Conservation (phyloP, 92 coral and sea anemone species). For the Pocillopora meandrina region DNA sequence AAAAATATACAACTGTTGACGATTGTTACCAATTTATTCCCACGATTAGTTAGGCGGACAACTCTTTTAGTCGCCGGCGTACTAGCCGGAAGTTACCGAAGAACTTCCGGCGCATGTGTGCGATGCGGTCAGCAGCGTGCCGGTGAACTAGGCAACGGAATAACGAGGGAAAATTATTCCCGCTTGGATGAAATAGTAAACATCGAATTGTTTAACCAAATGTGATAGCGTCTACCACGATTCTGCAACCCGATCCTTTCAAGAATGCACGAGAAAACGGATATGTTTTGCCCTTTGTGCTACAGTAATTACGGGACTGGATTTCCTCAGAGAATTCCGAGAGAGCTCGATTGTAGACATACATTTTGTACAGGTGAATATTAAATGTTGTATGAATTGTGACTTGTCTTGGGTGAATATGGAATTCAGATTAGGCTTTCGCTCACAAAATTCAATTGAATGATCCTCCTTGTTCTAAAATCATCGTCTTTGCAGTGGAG, state of each 20-base stretch:
- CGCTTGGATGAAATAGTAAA: slow-evolving; percentile 25
- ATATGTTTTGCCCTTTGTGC: slow-evolving; percentile 74
- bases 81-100: too few relatives aligned
- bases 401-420: neutral
- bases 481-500: neutral
- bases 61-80: too few relatives aligned
- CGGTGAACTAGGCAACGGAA: slow-evolving; percentile 34
- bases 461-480: neutral
- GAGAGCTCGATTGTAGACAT: slow-evolving; percentile 89
- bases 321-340: slow-evolving; percentile 90
- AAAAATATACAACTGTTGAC: too few relatives aligned
- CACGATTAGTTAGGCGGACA: too few relatives aligned
- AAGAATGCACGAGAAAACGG: slow-evolving; percentile 76
- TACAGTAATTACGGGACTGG: slow-evolving; percentile 84
- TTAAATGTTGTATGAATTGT: neutral
- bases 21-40: too few relatives aligned
- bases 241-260: neutral
- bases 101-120: slow-evolving; percentile 25
- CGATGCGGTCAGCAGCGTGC: slow-evolving; percentile 43
- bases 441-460: neutral
- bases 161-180: neutral
- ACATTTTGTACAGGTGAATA: slow-evolving; percentile 90
- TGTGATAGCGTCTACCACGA: neutral
- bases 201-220: slow-evolving; percentile 25
- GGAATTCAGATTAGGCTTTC: slow-evolving; percentile 13